phyloP scores from a whole-genome alignment of 2,797 vertebrate species.

The Naso thynnoides region DNA sequence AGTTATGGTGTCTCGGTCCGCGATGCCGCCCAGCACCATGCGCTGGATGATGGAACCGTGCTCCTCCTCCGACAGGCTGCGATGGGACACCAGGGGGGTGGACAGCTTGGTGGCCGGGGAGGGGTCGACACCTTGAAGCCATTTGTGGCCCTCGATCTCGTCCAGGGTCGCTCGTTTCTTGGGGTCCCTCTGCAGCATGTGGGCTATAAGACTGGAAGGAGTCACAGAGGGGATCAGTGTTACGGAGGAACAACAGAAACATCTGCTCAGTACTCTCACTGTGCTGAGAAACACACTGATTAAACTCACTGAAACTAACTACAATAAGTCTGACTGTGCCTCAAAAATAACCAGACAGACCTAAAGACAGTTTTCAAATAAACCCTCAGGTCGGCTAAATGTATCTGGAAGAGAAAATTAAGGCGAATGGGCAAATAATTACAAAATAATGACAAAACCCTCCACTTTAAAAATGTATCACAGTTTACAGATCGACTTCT shows the following conservation, averaged over 20 bases:
- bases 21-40: slow-evolving; percentile 94
- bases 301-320: no score
- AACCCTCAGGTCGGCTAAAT: not conserved
- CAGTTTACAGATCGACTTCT: not conserved
- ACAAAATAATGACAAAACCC: no score
- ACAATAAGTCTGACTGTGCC: not conserved
- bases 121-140: slow-evolving; percentile 95
- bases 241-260: not conserved
- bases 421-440: not conserved
- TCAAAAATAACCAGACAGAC: not conserved
- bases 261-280: not conserved
- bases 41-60: slow-evolving; percentile 95
- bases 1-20: slow-evolving; percentile 91
- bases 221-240: slow-evolving; percentile 21
- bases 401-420: not conserved
- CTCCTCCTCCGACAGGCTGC: slow-evolving; percentile 94
- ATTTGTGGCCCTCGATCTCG: slow-evolving; percentile 91
- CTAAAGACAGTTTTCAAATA: not conserved
- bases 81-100: slow-evolving; percentile 94
- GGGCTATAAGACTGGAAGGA: slow-evolving; percentile 89
- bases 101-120: slow-evolving; percentile 95
- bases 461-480: not conserved
- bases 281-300: not conserved
- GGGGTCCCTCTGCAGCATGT: slow-evolving; percentile 95
- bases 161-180: slow-evolving; percentile 93